These are phyloP conservation scores for Drosophila tropicalis DNA, from an alignment of 1,140 invertebrate genomes.

Conservation along the genomic window DNA sequence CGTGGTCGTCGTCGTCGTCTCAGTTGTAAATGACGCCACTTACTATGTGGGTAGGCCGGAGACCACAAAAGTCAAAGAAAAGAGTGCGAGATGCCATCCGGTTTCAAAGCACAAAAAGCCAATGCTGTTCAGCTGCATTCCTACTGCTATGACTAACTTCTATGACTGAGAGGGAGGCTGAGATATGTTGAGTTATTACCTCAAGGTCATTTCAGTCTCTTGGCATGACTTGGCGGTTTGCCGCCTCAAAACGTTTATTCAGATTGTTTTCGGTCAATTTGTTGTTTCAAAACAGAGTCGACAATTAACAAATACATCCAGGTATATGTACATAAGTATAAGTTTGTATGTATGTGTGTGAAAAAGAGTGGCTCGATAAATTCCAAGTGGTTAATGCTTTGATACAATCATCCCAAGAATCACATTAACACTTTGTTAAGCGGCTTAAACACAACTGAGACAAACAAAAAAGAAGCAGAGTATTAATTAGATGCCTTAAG, in stretches of 20 bases:
- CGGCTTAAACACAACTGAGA: conserved; percentile 38
- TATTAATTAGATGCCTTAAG: conserved; percentile 53
- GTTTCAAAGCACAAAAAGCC: conserved; percentile 51
- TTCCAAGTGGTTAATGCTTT: conserved; percentile 11
- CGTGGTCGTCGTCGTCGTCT: no score
- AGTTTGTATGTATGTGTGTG: no score
- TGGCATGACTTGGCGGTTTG: conserved; percentile 56
- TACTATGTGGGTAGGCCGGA: conserved; percentile 31
- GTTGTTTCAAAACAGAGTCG: background rate
- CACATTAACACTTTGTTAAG: conserved; percentile 35
- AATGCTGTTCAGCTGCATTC: conserved; percentile 76
- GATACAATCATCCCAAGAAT: conserved; percentile 11
- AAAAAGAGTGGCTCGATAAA: background rate
- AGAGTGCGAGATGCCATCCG: conserved; percentile 65
- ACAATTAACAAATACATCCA: conserved; percentile 23
- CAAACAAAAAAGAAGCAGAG: conserved; percentile 47
- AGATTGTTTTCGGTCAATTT: conserved; percentile 6
- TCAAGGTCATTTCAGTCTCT: conserved; percentile 67
- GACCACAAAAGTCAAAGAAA: background rate
- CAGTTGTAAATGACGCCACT: background rate
- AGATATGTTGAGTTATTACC: conserved; percentile 67
- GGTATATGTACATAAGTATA: background rate
- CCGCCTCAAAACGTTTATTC: background rate
- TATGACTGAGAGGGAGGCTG: background rate
- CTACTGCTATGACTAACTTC: conserved; percentile 64